phyloP scores from a whole-genome alignment of 2,888 invertebrate genomes.

The Ennomos fuscantarius region DNA sequence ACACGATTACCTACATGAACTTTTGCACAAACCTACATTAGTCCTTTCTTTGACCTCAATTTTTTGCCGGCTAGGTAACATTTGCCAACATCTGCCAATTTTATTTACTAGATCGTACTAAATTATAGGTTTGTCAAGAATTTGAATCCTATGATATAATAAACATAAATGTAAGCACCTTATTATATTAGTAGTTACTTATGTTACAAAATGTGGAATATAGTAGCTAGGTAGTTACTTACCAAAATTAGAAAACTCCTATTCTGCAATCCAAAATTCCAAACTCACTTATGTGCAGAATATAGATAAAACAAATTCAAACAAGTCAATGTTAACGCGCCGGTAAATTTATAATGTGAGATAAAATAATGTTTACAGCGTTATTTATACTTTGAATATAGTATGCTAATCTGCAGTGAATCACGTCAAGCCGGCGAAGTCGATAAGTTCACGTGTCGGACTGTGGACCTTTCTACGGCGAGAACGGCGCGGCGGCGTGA shows the following conservation, averaged over 20 bases:
- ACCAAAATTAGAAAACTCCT: slow-evolving; percentile 9
- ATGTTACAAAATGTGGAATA: background rate
- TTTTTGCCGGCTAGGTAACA: slow-evolving; percentile 4
- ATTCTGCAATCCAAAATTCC: slow-evolving; percentile 1
- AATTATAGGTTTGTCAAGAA: too few species aligned
- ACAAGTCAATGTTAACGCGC: slow-evolving; percentile 13
- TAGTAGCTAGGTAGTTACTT: slow-evolving; percentile 1
- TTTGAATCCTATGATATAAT: too few species aligned
- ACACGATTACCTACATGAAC: too few species aligned
- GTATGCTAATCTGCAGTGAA: slow-evolving; percentile 29
- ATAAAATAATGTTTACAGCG: slow-evolving; percentile 24
- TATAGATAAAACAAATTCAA: slow-evolving; percentile 11
- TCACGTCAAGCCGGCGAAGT: slow-evolving; percentile 39
- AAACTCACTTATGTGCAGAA: slow-evolving; percentile 8
- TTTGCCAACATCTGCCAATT: too few species aligned
- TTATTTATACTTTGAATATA: slow-evolving; percentile 38
- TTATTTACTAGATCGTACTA: too few species aligned
- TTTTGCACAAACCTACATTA: background rate
- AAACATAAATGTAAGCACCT: background rate
- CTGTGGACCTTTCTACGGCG: slow-evolving; percentile 50
- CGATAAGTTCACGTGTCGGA: slow-evolving; percentile 63
- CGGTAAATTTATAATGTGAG: slow-evolving; percentile 30
- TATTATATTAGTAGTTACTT: slow-evolving; percentile 1
- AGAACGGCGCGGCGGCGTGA: slow-evolving; percentile 19
- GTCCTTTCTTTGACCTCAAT: slow-evolving; percentile 41